phyloP scores from a whole-genome alignment of 2,113 vertebrate species.

The Phyllostomus discolor region DNA sequence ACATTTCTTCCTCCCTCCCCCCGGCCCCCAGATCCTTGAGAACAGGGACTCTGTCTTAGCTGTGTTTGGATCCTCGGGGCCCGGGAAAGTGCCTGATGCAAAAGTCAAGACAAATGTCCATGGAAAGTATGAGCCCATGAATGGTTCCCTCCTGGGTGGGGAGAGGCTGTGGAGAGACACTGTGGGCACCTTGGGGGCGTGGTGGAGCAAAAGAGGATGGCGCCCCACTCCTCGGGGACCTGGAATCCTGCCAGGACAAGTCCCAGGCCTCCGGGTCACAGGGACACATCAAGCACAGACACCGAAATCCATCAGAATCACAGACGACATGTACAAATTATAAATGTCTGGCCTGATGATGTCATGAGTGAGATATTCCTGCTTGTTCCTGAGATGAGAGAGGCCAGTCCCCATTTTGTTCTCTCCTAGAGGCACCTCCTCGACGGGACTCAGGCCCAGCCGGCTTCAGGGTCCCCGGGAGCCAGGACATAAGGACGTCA shows the following conservation, averaged over 20 bases:
- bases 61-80: neutral
- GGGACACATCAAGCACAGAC: neutral
- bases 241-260: neutral
- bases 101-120: neutral
- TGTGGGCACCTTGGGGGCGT: neutral
- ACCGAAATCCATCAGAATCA: neutral
- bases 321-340: neutral
- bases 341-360: neutral
- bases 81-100: neutral
- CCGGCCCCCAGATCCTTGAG: neutral
- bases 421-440: neutral
- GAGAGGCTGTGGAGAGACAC: neutral
- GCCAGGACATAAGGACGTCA: neutral
- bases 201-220: neutral
- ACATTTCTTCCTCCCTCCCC: neutral
- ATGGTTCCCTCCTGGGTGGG: neutral
- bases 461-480: neutral
- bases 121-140: neutral
- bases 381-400: neutral
- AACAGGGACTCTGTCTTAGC: neutral
- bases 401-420: neutral
- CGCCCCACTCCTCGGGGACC: neutral
- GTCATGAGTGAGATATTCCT: neutral
- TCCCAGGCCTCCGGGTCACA: neutral
- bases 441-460: neutral